A percentile compares a stretch with the other conserved stretches of the same genome.
These are phyloP conservation scores for Hypanus sabinus DNA, from an alignment of 2,113 vertebrate genomes.

Conservation along the genomic window DNA sequence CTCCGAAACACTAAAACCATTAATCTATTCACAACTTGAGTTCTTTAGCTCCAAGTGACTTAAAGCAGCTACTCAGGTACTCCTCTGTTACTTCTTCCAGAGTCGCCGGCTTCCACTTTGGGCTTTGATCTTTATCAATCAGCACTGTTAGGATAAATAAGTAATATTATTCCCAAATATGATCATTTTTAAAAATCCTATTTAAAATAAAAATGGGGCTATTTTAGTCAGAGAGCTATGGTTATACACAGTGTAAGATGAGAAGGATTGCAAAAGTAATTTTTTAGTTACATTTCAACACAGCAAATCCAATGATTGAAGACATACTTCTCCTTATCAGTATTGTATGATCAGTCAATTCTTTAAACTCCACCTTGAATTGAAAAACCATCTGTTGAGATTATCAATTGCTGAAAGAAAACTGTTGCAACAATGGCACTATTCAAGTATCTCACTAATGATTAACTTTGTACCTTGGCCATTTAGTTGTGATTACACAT, in stretches of 20 bases:
- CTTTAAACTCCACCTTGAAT: not conserved
- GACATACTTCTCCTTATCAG: not conserved
- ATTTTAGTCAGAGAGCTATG: not conserved
- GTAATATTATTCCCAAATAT: not conserved
- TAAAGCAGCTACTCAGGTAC: conserved; percentile 67
- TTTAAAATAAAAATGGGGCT: not conserved
- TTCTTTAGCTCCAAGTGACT: conserved; percentile 70
- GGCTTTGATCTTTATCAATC: conserved; percentile 81
- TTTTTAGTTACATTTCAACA: not conserved
- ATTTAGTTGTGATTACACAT: not conserved
- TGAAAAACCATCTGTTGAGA: not conserved
- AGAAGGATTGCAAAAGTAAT: not conserved
- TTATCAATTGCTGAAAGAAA: not conserved
- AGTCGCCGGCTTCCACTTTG: conserved; percentile 75
- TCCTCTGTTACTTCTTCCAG: conserved; percentile 72
- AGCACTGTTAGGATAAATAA: conserved; percentile 63
- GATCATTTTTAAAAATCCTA: not conserved
- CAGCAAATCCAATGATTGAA: not conserved
- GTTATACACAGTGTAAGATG: not conserved
- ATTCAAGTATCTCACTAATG: not conserved
- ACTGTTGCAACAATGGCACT: not conserved
- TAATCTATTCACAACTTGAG: conserved; percentile 60
- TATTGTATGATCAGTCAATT: not conserved
- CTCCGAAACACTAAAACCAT: not conserved
- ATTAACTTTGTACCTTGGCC: not conserved